Conservation (phyloP, 2,113 vertebrate species). For the Sisor rabdophorus region DNA sequence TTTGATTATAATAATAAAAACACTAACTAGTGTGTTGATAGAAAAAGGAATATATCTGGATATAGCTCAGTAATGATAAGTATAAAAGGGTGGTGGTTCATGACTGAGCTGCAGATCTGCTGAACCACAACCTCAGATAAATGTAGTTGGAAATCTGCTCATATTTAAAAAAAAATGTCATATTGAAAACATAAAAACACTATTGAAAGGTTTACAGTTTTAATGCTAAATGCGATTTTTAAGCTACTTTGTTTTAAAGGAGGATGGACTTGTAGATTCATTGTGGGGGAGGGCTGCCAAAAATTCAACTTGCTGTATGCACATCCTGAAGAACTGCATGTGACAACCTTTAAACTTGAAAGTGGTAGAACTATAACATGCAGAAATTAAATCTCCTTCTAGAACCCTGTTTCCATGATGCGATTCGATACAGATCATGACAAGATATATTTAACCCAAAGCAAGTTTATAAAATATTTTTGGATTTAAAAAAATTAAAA, state of each 20-base stretch:
- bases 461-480: not conserved
- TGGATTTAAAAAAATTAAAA: not conserved
- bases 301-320: not conserved
- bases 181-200: not conserved
- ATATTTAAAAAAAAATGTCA: not conserved
- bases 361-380: not conserved
- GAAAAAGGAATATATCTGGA: not conserved
- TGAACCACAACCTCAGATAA: slow-evolving; percentile 24
- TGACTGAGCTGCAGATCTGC: slow-evolving; percentile 36
- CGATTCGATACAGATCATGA: not conserved
- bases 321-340: slow-evolving; percentile 1
- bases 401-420: not conserved
- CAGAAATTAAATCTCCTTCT: not conserved
- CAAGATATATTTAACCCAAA: not conserved
- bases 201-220: not conserved
- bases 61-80: not conserved
- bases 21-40: not conserved
- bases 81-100: slow-evolving; percentile 34
- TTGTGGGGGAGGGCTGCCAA: slow-evolving; percentile 24
- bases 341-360: not conserved
- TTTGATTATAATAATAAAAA: not conserved
- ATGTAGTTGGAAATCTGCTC: slow-evolving; percentile 8
- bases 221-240: not conserved
- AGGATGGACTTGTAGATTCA: slow-evolving; percentile 20
- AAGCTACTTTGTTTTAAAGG: slow-evolving; percentile 9